Evolutionary conservation across 2,113 vertebrate genomes (phyloP).

Genomic region (Chloebia gouldiae): DNA sequence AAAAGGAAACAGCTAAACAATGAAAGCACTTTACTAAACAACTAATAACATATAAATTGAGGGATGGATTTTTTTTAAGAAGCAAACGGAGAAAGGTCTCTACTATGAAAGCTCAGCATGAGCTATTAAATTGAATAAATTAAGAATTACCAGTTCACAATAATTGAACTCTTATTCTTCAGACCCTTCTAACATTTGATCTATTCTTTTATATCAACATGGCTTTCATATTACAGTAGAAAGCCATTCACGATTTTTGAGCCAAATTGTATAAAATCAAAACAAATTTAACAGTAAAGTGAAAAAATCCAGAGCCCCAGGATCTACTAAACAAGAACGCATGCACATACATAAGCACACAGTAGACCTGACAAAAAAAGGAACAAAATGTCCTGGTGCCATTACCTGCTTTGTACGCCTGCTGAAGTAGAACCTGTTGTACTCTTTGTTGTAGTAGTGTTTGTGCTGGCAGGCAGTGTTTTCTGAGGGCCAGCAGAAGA

Average conservation of each 20-base stretch:
- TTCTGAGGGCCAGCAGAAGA: slow-evolving; percentile 90
- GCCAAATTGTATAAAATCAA: slow-evolving; percentile 38
- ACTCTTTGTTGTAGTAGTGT: slow-evolving; percentile 80
- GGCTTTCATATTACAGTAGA: slow-evolving; percentile 37
- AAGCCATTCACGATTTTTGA: slow-evolving; percentile 38
- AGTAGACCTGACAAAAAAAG: slow-evolving; percentile 51
- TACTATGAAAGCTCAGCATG: slow-evolving; percentile 42
- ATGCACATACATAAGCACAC: slow-evolving; percentile 80
- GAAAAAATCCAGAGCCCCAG: slow-evolving; percentile 80
- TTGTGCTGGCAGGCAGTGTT: slow-evolving; percentile 83
- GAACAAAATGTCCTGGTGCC: neutral
- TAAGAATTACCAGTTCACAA: slow-evolving; percentile 35
- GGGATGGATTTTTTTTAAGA: slow-evolving; percentile 76
- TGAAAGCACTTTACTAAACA: slow-evolving; percentile 77
- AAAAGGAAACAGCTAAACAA: slow-evolving; percentile 84
- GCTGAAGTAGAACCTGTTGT: slow-evolving; percentile 77
- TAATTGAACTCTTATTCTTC: slow-evolving; percentile 21
- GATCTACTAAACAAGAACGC: slow-evolving; percentile 75
- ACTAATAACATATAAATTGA: slow-evolving; percentile 70
- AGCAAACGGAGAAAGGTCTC: slow-evolving; percentile 49
- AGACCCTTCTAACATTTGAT: neutral
- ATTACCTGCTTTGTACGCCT: slow-evolving; percentile 90
- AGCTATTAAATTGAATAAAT: slow-evolving; percentile 40
- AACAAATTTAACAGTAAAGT: slow-evolving; percentile 37
- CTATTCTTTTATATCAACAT: slow-evolving; percentile 14